Percentiles rank a stretch among this genome's conserved stretches.
Conservation (phyloP, 1,140 invertebrate genomes). For the Ericerus pela region DNA sequence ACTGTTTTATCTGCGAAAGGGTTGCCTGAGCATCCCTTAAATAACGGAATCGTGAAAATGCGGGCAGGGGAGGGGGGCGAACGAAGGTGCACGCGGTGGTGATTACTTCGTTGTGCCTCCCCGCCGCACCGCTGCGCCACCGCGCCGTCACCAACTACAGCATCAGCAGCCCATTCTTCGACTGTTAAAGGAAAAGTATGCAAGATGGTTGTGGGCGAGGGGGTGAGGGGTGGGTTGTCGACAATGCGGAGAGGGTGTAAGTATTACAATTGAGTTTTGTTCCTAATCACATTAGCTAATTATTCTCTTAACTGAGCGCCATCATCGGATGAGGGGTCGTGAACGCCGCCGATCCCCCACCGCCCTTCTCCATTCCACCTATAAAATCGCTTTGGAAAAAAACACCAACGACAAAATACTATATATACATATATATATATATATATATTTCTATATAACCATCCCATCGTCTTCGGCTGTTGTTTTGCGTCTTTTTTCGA, state of each 20-base stretch:
- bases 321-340: background rate
- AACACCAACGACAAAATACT: slow-evolving; percentile 6
- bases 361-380: too few species aligned
- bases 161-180: too few species aligned
- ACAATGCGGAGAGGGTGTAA: slow-evolving; percentile 8
- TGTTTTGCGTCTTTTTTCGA: background rate
- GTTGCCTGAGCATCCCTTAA: slow-evolving; percentile 8
- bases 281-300: slow-evolving; percentile 12
- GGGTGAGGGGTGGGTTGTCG: too few species aligned
- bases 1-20: slow-evolving; percentile 9
- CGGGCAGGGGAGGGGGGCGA: background rate
- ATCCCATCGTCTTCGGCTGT: background rate
- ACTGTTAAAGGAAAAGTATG: too few species aligned
- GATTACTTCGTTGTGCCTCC: too few species aligned
- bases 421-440: too few species aligned
- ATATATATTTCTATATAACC: too few species aligned
- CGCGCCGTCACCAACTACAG: too few species aligned
- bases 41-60: background rate
- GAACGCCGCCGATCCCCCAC: too few species aligned
- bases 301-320: slow-evolving; percentile 9
- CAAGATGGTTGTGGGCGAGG: too few species aligned
- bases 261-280: slow-evolving; percentile 11
- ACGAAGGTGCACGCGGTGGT: background rate
- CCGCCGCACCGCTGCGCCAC: too few species aligned
- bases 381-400: too few species aligned